These are phyloP conservation scores for Dinocampus coccinellae DNA, from an alignment of 2,888 invertebrate species.

Conservation along the genomic window DNA sequence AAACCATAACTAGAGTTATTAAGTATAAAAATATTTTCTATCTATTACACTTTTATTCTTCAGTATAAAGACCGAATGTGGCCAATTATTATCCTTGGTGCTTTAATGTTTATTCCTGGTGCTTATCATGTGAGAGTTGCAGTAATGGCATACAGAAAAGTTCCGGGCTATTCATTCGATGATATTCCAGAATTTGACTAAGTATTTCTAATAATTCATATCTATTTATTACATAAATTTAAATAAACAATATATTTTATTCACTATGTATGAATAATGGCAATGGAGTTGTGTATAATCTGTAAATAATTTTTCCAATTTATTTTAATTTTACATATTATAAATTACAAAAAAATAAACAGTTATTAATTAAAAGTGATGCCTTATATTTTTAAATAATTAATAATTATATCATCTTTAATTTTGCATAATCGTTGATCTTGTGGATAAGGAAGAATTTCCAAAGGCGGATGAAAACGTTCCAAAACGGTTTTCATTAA, in stretches of 20 bases:
- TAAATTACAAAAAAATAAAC: constrained; percentile 9
- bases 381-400: constrained; percentile 47
- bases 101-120: constrained; percentile 92
- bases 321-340: neutral
- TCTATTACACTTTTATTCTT: constrained; percentile 50
- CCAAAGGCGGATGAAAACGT: constrained; percentile 55
- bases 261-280: neutral
- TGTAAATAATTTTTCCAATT: neutral
- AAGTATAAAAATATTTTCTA: neutral
- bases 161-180: constrained; percentile 87
- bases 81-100: constrained; percentile 89
- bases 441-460: constrained; percentile 21
- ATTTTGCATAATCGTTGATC: constrained; percentile 49
- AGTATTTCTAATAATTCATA: constrained; percentile 38
- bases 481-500: constrained; percentile 45
- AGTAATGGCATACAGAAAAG: constrained; percentile 85
- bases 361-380: neutral
- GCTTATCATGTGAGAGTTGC: constrained; percentile 92
- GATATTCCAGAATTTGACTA: constrained; percentile 91
- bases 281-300: neutral
- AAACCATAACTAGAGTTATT: constrained; percentile 38
- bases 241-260: constrained; percentile 11
- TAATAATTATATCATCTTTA: constrained; percentile 45
- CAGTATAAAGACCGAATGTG: constrained; percentile 88
- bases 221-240: constrained; percentile 31